These are phyloP conservation scores for Hemichromis elongatus DNA, from an alignment of 2,113 vertebrate species.

Conservation along the genomic window DNA sequence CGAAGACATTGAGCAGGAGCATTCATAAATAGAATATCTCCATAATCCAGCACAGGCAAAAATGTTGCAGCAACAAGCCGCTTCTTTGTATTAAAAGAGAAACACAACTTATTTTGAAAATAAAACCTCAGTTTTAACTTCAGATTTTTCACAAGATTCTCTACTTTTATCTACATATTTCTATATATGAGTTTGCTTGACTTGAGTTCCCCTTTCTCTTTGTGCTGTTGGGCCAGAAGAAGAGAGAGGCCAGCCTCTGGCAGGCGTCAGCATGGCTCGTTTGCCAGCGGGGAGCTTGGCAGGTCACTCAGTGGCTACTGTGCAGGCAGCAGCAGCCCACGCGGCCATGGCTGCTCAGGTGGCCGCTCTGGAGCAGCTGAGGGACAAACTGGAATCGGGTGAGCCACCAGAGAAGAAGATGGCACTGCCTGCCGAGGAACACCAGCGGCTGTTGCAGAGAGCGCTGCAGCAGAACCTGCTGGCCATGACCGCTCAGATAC, in stretches of 20 bases:
- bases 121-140: too few relatives aligned
- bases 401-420: slow-evolving; percentile 96
- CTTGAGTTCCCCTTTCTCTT: neutral
- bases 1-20: too few relatives aligned
- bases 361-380: slow-evolving; percentile 88
- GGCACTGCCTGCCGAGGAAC: slow-evolving; percentile 84
- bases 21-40: too few relatives aligned
- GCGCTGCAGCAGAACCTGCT: slow-evolving; percentile 94
- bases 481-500: slow-evolving; percentile 91
- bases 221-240: slow-evolving; percentile 75
- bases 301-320: slow-evolving; percentile 80
- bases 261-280: slow-evolving; percentile 67
- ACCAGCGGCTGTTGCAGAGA: slow-evolving; percentile 89
- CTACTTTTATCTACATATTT: too few relatives aligned
- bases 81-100: too few relatives aligned
- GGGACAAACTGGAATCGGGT: slow-evolving; percentile 90
- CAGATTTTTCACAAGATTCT: too few relatives aligned
- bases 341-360: slow-evolving; percentile 84
- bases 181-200: neutral
- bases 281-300: slow-evolving; percentile 76
- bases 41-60: too few relatives aligned
- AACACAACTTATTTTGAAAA: too few relatives aligned
- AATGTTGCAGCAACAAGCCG: too few relatives aligned
- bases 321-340: slow-evolving; percentile 81
- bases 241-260: slow-evolving; percentile 76